Conservation (phyloP, 2,113 vertebrate species). For the Osmerus eperlanus region DNA sequence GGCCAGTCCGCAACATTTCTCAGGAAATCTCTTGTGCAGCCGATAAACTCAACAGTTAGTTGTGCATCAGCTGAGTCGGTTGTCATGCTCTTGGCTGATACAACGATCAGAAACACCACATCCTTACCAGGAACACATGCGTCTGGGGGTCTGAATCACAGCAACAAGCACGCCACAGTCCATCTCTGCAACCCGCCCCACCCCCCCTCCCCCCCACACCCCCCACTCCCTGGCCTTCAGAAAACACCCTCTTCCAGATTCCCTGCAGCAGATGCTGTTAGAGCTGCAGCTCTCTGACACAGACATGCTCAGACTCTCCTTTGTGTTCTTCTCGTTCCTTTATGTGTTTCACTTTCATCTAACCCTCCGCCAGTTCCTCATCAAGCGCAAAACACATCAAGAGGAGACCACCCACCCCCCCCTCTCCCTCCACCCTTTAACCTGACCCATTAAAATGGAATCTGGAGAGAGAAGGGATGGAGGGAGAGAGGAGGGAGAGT, state of each 20-base stretch:
- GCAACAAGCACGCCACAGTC: too few species aligned
- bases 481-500: constrained; percentile 4
- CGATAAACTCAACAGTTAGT: constrained; percentile 38
- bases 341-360: constrained; percentile 42
- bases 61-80: constrained; percentile 30
- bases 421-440: background rate
- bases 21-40: background rate
- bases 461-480: background rate
- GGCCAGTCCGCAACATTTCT: too few species aligned
- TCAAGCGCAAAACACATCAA: constrained; percentile 1
- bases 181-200: background rate
- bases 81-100: constrained; percentile 27
- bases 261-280: constrained; percentile 52
- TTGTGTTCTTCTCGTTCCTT: constrained; percentile 39
- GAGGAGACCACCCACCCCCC: constrained; percentile 1
- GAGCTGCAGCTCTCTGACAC: constrained; percentile 21
- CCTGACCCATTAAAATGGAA: constrained; percentile 3
- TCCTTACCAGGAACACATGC: constrained; percentile 23
- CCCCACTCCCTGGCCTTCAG: background rate
- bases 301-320: constrained; percentile 49
- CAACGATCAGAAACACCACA: constrained; percentile 46
- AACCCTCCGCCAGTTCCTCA: constrained; percentile 4
- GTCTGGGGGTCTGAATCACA: background rate
- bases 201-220: background rate
- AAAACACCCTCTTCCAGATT: constrained; percentile 18